Conservation (phyloP, 2,888 invertebrate species). For the Amphipoea oculea region DNA sequence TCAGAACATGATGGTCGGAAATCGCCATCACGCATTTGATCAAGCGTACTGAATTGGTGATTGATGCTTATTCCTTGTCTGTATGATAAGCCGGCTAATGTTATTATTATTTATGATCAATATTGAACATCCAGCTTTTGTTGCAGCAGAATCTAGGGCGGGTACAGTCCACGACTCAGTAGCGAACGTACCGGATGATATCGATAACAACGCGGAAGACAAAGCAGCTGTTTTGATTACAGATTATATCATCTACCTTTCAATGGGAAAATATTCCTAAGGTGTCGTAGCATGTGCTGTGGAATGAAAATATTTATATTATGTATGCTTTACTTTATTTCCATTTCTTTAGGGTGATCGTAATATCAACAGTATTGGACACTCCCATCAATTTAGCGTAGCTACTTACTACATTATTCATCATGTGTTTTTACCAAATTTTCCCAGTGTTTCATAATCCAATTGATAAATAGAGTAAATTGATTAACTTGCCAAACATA, state of each 20-base stretch:
- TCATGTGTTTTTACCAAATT: background rate
- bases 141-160: conserved; percentile 5
- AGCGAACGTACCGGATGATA: conserved; percentile 9
- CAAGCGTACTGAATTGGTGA: conserved; percentile 1
- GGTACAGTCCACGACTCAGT: conserved; percentile 5
- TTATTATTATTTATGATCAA: conserved; percentile 9
- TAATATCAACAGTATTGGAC: background rate
- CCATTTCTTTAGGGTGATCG: background rate
- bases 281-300: background rate
- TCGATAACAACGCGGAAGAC: conserved; percentile 46
- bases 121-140: conserved; percentile 3
- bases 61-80: background rate
- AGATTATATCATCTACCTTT: conserved; percentile 38
- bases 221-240: conserved; percentile 54
- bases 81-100: background rate
- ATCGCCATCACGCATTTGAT: background rate
- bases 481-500: background rate
- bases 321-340: background rate
- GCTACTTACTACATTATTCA: background rate
- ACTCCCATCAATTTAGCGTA: background rate
- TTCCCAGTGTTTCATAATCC: background rate
- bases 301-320: conserved; percentile 9
- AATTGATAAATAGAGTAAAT: background rate
- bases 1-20: conserved; percentile 5
- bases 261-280: conserved; percentile 28